Evolutionary conservation across 2,797 vertebrate species (phyloP), one percentile per base, ranked within the genome.

Genomic region (Ptychobarbus kaznakovi): DNA sequence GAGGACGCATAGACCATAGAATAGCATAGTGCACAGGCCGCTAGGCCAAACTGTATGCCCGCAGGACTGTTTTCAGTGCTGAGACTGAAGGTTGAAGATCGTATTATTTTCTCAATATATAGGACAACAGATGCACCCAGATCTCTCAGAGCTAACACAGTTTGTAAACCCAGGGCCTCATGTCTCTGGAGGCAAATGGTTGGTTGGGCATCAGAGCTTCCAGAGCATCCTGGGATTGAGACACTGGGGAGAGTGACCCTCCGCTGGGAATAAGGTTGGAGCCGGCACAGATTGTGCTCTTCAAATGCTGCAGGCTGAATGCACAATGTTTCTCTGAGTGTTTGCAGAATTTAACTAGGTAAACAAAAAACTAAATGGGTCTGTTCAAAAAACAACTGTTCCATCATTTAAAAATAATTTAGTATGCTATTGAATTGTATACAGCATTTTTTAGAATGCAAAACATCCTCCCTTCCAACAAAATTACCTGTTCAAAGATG

Each of bases 1-100:
- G 84, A 83, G 78, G 63, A 69, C 15, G 73, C 80, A 66, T 46
- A 77, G 68, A 44, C 28, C 25, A 32, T 44, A 58, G 66, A 87
- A 83, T 66, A 77, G 42, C 20, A 16, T 61, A 28, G 56, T 44
- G 22, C 8, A 63, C 56, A 61, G 65, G 72, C 65, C 80, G 15
- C 65, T 73, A 53, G 51, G 70, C 51, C 85, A 63, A 44, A 80
- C 51, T 32, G 65, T 53, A 53, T 42, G 70, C 75, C 66, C 75
- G 44, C 28, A 51, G 70, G 42, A 74, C 79, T 73, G 35, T 40
- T 68, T 83, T 65, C 44, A 66, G 15, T 68, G 8, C n/a, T 38
- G 42, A 38, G 56, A 58, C 46, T 56, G 68, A 70, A 53, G 20
- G 40, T 82, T 10, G 2, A 18, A 74, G 51, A 46, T 35, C 28